Evolutionary conservation across 2,113 vertebrate genomes (phyloP).

Genomic region (Esox niger): DNA sequence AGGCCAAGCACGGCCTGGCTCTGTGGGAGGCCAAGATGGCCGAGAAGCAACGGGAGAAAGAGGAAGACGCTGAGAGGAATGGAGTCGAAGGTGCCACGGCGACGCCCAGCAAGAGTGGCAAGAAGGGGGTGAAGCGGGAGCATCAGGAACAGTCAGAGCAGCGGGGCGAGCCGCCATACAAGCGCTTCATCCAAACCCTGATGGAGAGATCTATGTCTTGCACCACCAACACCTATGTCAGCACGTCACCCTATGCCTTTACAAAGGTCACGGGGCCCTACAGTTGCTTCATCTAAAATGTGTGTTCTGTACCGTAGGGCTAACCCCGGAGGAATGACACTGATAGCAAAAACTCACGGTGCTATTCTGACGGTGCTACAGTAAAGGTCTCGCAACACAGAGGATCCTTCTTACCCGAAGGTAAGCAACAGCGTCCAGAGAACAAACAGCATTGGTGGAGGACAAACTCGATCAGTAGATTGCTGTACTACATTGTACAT

Average conservation of each 20-base stretch:
- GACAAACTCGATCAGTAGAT: constrained; percentile 39
- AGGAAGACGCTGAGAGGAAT: constrained; percentile 87
- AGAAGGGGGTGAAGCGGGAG: constrained; percentile 89
- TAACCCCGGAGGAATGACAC: constrained; percentile 50
- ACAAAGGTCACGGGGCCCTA: constrained; percentile 98
- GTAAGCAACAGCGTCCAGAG: constrained; percentile 13
- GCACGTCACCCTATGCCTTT: constrained; percentile 93
- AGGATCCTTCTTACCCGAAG: constrained; percentile 28
- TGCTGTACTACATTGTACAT: constrained; percentile 41
- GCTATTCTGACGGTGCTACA: constrained; percentile 66
- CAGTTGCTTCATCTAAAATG: constrained; percentile 81
- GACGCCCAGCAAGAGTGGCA: constrained; percentile 82
- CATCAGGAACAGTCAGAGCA: constrained; percentile 77
- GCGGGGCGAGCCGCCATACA: constrained; percentile 76
- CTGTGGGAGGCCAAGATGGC: constrained; percentile 97
- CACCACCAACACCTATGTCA: constrained; percentile 93
- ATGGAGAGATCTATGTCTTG: constrained; percentile 82
- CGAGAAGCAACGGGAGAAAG: constrained; percentile 92
- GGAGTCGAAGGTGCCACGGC: constrained; percentile 84
- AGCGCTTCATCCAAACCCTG: constrained; percentile 88
- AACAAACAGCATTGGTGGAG: constrained; percentile 1
- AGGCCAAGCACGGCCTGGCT: constrained; percentile 92
- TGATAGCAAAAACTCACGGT: constrained; percentile 51
- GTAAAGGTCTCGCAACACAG: constrained; percentile 32
- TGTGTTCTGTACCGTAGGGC: constrained; percentile 53